These are phyloP conservation scores for Eolophus roseicapilla DNA, from an alignment of 2,113 vertebrate species.

Conservation along the genomic window DNA sequence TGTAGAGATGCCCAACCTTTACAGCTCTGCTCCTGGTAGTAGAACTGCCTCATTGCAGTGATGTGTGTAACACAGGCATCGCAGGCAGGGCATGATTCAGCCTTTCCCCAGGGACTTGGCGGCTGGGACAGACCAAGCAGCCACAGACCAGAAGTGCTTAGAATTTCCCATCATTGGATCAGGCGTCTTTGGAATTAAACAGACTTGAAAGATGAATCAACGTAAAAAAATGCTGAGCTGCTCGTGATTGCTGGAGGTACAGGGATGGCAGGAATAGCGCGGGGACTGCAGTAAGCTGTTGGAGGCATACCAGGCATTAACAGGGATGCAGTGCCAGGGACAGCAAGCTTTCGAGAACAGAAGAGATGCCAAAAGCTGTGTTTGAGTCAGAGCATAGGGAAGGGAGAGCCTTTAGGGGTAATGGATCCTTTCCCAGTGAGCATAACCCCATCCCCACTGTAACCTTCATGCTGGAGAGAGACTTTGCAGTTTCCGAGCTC, in stretches of 20 bases:
- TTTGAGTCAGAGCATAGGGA: conserved; percentile 38
- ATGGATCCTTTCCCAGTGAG: conserved; percentile 21
- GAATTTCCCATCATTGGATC: conserved; percentile 6
- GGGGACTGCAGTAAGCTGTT: background rate
- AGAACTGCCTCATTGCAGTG: background rate
- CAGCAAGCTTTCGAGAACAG: conserved; percentile 27
- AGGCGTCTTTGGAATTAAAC: background rate
- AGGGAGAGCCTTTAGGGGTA: conserved; percentile 19
- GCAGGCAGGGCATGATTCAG: conserved; percentile 52
- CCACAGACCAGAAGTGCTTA: conserved; percentile 3
- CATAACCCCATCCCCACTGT: background rate
- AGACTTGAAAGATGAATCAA: conserved; percentile 49
- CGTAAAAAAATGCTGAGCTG: conserved; percentile 30
- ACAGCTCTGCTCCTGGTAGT: conserved; percentile 8
- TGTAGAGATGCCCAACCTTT: background rate
- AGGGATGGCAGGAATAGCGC: conserved; percentile 1
- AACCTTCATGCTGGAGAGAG: background rate
- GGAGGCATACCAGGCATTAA: conserved; percentile 31
- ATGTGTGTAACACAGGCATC: background rate
- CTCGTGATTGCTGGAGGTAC: conserved; percentile 25
- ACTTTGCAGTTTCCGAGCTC: background rate
- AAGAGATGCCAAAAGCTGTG: conserved; percentile 36
- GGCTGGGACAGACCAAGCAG: background rate
- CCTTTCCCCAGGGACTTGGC: conserved; percentile 16
- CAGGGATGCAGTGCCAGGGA: conserved; percentile 17